Evolutionary conservation across 2,797 vertebrate genomes (phyloP), one percentile per base, ranked within the genome.

Genomic region (Onychomys arenicola): DNA sequence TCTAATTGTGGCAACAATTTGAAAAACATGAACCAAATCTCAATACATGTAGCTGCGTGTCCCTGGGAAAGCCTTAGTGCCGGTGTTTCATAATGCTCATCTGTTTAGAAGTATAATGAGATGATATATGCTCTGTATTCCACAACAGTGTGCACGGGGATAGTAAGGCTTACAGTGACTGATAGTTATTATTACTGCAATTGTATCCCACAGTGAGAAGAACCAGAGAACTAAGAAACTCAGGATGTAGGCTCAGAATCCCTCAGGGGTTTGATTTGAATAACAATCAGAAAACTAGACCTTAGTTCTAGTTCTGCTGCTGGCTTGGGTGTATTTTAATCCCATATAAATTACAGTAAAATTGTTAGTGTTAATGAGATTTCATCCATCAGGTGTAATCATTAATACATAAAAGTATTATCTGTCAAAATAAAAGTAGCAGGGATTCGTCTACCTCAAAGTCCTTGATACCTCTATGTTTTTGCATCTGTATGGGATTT

Each of bases 401-500:
- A 73, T 81, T 92, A 37, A 43, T 85, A 19, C 29, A 9, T 90
- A 57, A 90, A 94, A 90, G 90, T 91, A 63, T 86, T 19, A 27
- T 0, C 57, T 49, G 4, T 90, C 6, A 87, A 76, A 75, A 84
- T 61, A 21, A 19, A 69, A 78, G 83, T 2, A 91, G 65, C 75
- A 34, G 32, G 17, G 27, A 77, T 91, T 90, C 29, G 25, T 83
- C 32, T 88, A 14, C 14, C 82, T 88, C 83, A 76, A 89, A 90
- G n/a, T 92, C 25, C 40, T n/a, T 46, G 29, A 94, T 52, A 52
- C 49, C 49, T 93, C 14, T 7, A 69, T 59, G 49, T 27, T 96
- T 96, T 96, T 85, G 14, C 43, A 34, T 65, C 63, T 88, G 11
- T 76, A 23, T 87, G 34, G 76, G 84, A 87, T 95, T 59, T n/a